These are phyloP conservation scores for Boleophthalmus pectinirostris DNA, from an alignment of 2,113 vertebrate genomes.

Conservation along the genomic window DNA sequence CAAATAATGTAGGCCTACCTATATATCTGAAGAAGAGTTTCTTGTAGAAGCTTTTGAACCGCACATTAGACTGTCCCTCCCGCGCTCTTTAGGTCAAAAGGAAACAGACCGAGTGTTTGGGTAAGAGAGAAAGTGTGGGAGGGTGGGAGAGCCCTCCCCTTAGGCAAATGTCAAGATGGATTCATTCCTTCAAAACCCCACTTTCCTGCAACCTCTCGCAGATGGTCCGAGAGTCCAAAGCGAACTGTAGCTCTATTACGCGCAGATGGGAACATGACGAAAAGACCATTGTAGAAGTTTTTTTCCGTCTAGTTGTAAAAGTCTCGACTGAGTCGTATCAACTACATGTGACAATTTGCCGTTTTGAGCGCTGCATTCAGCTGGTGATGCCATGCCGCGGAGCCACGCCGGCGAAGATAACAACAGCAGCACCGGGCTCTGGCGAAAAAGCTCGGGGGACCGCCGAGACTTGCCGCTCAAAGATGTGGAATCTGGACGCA, in stretches of 20 bases:
- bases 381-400: slow-evolving; percentile 92
- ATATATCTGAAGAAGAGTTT: not conserved
- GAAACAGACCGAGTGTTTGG: slow-evolving; percentile 16
- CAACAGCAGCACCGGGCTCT: slow-evolving; percentile 84
- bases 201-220: slow-evolving; percentile 56
- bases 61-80: not conserved
- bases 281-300: slow-evolving; percentile 6
- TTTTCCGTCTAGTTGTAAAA: not conserved
- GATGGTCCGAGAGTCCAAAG: slow-evolving; percentile 62
- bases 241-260: slow-evolving; percentile 24
- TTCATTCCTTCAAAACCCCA: slow-evolving; percentile 76
- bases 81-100: slow-evolving; percentile 27
- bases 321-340: not conserved
- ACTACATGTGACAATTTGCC: slow-evolving; percentile 62
- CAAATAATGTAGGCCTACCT: not conserved
- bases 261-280: slow-evolving; percentile 14
- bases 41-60: not conserved
- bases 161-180: slow-evolving; percentile 64
- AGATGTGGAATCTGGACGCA: slow-evolving; percentile 89
- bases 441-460: slow-evolving; percentile 80
- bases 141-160: slow-evolving; percentile 64
- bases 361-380: slow-evolving; percentile 71
- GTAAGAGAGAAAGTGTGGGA: slow-evolving; percentile 44
- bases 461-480: slow-evolving; percentile 81
- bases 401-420: slow-evolving; percentile 88